Conservation (phyloP, 2,113 vertebrate genomes). For the Cheilinus undulatus region DNA sequence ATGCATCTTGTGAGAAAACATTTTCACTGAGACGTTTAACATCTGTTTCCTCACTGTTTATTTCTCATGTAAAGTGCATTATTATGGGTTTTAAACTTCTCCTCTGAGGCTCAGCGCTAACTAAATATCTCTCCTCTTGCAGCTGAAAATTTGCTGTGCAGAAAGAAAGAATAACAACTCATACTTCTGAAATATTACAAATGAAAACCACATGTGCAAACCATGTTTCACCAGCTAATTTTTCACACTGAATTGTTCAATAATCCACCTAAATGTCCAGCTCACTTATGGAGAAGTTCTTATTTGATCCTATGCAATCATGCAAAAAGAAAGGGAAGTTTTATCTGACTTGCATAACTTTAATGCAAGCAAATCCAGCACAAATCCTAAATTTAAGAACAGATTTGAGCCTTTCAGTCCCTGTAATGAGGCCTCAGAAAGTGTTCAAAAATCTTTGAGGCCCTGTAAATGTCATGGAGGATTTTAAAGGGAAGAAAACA, state of each 20-base stretch:
- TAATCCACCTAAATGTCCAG: not conserved
- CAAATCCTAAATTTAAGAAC: not conserved
- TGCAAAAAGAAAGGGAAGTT: not conserved
- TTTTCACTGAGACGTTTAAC: conserved; percentile 5
- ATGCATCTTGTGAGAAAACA: conserved; percentile 1
- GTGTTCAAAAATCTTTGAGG: conserved; percentile 21
- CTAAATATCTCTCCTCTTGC: not conserved
- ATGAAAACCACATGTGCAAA: not conserved
- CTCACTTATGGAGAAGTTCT: not conserved
- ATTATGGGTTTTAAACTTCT: not conserved
- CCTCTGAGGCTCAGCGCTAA: not conserved
- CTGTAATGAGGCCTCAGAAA: conserved; percentile 28
- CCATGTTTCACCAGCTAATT: not conserved
- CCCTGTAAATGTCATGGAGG: not conserved
- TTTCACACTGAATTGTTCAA: not conserved
- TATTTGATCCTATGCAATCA: not conserved
- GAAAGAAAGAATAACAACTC: not conserved
- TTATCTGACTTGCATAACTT: not conserved
- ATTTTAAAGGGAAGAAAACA: not conserved
- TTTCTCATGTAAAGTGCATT: conserved; percentile 5
- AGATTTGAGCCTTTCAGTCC: conserved; percentile 13
- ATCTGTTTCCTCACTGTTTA: conserved; percentile 22
- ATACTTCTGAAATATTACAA: not conserved
- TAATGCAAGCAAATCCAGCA: conserved; percentile 7
- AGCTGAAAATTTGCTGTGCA: not conserved